These are phyloP conservation scores for Lasioglossum figueresi DNA, from an alignment of 2,888 invertebrate genomes.

Conservation along the genomic window DNA sequence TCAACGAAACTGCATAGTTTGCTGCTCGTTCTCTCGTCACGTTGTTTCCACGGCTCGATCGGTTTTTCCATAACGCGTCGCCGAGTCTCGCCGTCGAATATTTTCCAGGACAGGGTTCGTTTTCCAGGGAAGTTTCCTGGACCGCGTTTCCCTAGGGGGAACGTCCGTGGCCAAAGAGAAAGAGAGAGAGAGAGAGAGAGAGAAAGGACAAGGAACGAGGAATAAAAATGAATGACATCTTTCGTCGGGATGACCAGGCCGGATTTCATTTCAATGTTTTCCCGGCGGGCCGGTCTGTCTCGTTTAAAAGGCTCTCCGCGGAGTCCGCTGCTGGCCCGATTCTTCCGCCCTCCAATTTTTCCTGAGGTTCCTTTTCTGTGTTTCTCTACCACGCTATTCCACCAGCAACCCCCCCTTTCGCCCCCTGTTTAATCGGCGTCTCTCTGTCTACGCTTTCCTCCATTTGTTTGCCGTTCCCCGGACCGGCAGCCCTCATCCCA, in stretches of 20 bases:
- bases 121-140: conserved; percentile 14
- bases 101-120: background rate
- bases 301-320: conserved; percentile 63
- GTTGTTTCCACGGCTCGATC: conserved; percentile 45
- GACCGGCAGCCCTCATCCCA: conserved; percentile 44
- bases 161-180: background rate
- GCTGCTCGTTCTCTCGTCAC: conserved; percentile 17
- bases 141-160: background rate
- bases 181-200: background rate
- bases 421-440: conserved; percentile 45
- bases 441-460: conserved; percentile 26
- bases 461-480: conserved; percentile 28
- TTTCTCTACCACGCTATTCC: conserved; percentile 21
- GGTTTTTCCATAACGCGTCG: conserved; percentile 33
- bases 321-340: conserved; percentile 45
- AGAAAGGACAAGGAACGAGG: background rate
- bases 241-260: conserved; percentile 19
- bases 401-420: conserved; percentile 7
- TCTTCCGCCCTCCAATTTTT: conserved; percentile 40
- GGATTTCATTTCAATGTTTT: conserved; percentile 24
- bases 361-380: conserved; percentile 21
- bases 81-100: conserved; percentile 11
- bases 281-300: conserved; percentile 35
- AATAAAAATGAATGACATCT: conserved; percentile 22
- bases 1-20: conserved; percentile 9